Evolutionary conservation across 2,888 invertebrate genomes (phyloP).

Genomic region (Lasioglossum malachurum): DNA sequence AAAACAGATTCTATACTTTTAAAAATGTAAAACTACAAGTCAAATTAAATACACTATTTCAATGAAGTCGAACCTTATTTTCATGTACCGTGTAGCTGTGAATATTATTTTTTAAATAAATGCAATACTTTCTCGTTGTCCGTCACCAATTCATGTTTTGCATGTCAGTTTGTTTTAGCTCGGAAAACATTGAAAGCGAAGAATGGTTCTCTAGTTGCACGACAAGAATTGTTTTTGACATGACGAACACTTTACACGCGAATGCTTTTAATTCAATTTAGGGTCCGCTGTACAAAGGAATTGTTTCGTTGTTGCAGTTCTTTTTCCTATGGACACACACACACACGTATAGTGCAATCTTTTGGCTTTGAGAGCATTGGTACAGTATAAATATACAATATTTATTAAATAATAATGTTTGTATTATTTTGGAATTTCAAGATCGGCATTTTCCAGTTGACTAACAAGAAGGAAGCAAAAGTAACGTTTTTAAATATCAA

Average conservation of each 20-base stretch:
- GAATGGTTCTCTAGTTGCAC: background rate
- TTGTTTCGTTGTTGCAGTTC: background rate
- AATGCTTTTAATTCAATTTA: conserved; percentile 63
- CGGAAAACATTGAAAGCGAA: background rate
- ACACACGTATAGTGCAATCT: background rate
- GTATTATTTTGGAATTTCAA: background rate
- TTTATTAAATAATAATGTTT: background rate
- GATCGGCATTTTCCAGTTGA: background rate
- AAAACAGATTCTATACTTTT: background rate
- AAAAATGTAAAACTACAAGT: background rate
- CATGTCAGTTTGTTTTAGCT: background rate
- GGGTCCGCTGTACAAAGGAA: conserved; percentile 26
- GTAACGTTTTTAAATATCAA: background rate
- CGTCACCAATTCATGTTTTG: background rate
- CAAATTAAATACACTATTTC: background rate
- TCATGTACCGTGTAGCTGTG: background rate
- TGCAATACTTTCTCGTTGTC: background rate
- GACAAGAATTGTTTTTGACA: conserved; percentile 27
- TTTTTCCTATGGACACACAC: background rate
- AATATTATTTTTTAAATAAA: background rate
- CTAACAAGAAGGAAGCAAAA: background rate
- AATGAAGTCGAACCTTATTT: background rate
- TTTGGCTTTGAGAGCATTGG: background rate
- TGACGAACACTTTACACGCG: conserved; percentile 58
- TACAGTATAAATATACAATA: background rate